A percentile compares a stretch with the other conserved stretches of the same genome.
phyloP scores from a whole-genome alignment of 1,140 invertebrate species.

The Hyposmocoma kahamanoa region DNA sequence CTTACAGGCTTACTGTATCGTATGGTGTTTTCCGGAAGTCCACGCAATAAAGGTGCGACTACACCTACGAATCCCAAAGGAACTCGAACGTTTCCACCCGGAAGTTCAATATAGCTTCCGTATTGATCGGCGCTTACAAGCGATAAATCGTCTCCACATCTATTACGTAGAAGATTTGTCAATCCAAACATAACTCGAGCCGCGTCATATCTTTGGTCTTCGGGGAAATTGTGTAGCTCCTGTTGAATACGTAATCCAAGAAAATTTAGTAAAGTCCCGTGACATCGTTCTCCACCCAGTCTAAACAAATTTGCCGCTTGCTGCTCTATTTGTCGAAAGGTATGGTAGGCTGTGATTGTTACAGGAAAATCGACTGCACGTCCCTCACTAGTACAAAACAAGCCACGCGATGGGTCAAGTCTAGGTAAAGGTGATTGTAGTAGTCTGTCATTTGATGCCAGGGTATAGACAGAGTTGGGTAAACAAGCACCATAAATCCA shows the following conservation, averaged over 20 bases:
- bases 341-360: constrained; percentile 77
- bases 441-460: constrained; percentile 79
- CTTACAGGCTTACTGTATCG: constrained; percentile 78
- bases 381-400: constrained; percentile 80
- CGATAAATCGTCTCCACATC: constrained; percentile 77
- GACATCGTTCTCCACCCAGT: constrained; percentile 74
- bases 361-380: constrained; percentile 76
- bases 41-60: constrained; percentile 76
- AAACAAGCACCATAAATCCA: constrained; percentile 77
- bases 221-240: constrained; percentile 79
- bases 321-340: constrained; percentile 78
- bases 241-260: constrained; percentile 78
- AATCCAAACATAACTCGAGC: constrained; percentile 79
- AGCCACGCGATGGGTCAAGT: constrained; percentile 66
- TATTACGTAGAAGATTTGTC: constrained; percentile 75
- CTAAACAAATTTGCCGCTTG: constrained; percentile 77
- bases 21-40: constrained; percentile 74
- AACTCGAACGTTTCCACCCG: constrained; percentile 78
- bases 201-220: constrained; percentile 79
- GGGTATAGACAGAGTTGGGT: constrained; percentile 78
- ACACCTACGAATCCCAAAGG: constrained; percentile 79
- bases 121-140: constrained; percentile 79
- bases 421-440: constrained; percentile 71
- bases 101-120: constrained; percentile 78
- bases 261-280: constrained; percentile 78